Conservation (phyloP, 2,888 invertebrate species). For the Polydrusus tereticollis region DNA sequence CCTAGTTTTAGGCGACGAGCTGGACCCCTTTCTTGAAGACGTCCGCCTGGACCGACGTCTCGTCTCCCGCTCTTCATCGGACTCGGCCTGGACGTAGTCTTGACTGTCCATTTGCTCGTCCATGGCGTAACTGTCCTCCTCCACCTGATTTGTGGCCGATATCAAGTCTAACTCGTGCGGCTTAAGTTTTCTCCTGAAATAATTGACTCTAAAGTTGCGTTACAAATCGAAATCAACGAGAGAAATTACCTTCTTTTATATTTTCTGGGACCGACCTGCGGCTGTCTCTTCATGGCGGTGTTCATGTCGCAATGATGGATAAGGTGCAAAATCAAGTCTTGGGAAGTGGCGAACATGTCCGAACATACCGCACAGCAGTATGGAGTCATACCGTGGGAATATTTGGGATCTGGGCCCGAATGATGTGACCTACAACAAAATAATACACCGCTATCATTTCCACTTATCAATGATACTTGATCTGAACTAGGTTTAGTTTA, state of each 20-base stretch:
- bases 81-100: constrained; percentile 56
- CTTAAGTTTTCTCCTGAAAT: constrained; percentile 74
- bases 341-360: constrained; percentile 77
- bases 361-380: constrained; percentile 85
- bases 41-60: constrained; percentile 55
- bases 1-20: constrained; percentile 60
- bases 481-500: no score
- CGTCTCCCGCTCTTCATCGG: constrained; percentile 59
- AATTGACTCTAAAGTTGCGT: no score
- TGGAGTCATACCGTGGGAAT: constrained; percentile 73
- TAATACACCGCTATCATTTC: no score
- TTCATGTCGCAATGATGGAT: constrained; percentile 90
- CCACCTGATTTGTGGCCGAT: constrained; percentile 52
- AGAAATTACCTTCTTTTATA: constrained; percentile 76
- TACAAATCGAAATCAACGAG: no score
- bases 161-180: constrained; percentile 72
- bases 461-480: no score
- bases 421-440: constrained; percentile 74
- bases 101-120: constrained; percentile 55
- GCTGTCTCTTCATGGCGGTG: constrained; percentile 84
- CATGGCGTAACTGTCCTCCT: constrained; percentile 22
- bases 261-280: constrained; percentile 80
- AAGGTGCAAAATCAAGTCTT: constrained; percentile 84
- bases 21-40: constrained; percentile 65
- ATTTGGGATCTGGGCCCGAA: constrained; percentile 82